Percentiles rank a stretch among this genome's conserved stretches.
These are phyloP conservation scores for Oncorhynchus nerka DNA, from an alignment of 2,113 vertebrate genomes.

Conservation along the genomic window DNA sequence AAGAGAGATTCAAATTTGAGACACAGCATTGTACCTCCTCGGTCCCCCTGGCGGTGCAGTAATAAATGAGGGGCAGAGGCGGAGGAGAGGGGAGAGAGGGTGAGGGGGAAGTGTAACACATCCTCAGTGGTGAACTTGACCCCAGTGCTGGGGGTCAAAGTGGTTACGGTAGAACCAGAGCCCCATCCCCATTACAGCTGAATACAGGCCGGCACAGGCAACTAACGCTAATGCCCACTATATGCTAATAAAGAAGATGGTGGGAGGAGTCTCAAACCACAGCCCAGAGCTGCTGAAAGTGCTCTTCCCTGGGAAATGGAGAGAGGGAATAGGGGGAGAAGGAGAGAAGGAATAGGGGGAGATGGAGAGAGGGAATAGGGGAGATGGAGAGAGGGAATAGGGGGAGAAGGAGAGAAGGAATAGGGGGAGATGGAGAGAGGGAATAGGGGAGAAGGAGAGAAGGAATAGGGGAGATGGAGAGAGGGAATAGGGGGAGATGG, in stretches of 20 bases:
- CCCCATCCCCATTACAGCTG: conserved; percentile 47
- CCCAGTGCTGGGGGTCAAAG: conserved; percentile 54
- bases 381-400: too few species aligned
- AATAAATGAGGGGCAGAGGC: conserved; percentile 42
- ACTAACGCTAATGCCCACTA: conserved; percentile 22
- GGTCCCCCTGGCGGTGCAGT: conserved; percentile 32
- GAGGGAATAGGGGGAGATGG: too few species aligned
- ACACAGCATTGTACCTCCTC: conserved; percentile 17
- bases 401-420: too few species aligned
- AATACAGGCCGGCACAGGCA: conserved; percentile 12
- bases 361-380: too few species aligned
- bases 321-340: conserved; percentile 12
- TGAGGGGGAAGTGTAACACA: conserved; percentile 28
- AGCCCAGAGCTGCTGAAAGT: conserved; percentile 35
- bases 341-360: too few species aligned
- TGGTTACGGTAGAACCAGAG: conserved; percentile 47
- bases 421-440: too few species aligned
- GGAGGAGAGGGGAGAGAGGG: conserved; percentile 19
- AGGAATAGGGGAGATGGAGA: too few species aligned
- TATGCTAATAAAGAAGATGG: not conserved
- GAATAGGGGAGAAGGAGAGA: too few species aligned
- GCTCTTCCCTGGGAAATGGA: conserved; percentile 13
- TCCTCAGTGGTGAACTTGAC: conserved; percentile 59
- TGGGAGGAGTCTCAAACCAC: conserved; percentile 24
- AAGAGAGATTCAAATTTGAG: conserved; percentile 61